Evolutionary conservation across 2,797 vertebrate species (phyloP).

Genomic region (Picus viridis): DNA sequence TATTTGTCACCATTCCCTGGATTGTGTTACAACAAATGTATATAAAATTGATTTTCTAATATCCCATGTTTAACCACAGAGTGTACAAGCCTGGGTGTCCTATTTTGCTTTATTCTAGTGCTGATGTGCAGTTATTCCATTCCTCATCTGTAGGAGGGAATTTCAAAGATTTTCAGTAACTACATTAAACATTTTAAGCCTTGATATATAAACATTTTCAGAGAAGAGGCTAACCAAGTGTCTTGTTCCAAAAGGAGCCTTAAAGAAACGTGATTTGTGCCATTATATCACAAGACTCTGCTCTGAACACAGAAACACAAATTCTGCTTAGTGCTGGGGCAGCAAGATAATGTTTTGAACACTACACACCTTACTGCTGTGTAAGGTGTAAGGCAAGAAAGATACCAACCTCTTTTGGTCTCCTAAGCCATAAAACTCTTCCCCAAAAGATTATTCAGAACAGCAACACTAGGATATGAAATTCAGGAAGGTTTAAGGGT

Average conservation of each 20-base stretch:
- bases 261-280: not conserved
- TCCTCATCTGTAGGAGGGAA: not conserved
- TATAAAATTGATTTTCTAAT: constrained; percentile 5
- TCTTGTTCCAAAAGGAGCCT: not conserved
- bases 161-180: not conserved
- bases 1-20: constrained; percentile 30
- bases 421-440: not conserved
- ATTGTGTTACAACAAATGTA: not conserved
- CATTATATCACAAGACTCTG: not conserved
- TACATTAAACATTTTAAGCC: not conserved
- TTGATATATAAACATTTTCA: not conserved
- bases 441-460: not conserved
- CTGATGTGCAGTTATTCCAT: not conserved
- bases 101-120: not conserved
- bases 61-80: not conserved
- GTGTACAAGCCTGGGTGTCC: not conserved
- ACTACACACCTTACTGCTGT: not conserved
- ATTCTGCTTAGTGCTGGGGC: not conserved
- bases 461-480: not conserved
- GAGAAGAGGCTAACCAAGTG: not conserved
- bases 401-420: not conserved
- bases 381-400: not conserved
- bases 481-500: not conserved
- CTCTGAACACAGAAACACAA: not conserved
- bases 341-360: not conserved